Conservation (phyloP, 2,113 vertebrate species). For the Toxotes jaculatrix region DNA sequence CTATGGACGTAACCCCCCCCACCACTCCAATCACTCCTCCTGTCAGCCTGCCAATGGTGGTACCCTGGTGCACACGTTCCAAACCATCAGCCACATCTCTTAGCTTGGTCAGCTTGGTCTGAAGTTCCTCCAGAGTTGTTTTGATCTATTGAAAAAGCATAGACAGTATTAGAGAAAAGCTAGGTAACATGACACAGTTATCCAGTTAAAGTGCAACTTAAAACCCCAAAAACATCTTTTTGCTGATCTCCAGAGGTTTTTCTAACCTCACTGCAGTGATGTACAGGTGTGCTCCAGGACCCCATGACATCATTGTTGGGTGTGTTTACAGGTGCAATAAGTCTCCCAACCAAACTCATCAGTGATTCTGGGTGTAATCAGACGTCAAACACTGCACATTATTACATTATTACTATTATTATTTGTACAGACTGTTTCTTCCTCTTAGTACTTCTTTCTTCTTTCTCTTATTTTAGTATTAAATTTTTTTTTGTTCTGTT, state of each 20-base stretch:
- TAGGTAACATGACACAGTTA: neutral
- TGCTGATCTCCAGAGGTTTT: neutral
- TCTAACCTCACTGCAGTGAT: neutral
- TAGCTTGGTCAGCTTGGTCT: neutral
- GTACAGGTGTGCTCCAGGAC: neutral
- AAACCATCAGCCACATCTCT: conserved; percentile 10
- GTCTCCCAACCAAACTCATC: neutral
- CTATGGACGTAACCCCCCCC: conserved; percentile 37
- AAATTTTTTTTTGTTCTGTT: no score
- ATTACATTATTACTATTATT: no score
- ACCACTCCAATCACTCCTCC: conserved; percentile 40
- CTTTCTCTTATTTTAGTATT: no score
- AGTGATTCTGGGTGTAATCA: neutral
- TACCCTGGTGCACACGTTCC: neutral
- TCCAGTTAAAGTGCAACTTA: neutral
- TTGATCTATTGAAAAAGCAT: neutral
- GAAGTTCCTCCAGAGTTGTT: neutral
- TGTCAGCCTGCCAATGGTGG: conserved; percentile 29
- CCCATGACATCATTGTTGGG: neutral
- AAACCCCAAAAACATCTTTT: no score
- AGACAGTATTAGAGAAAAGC: no score
- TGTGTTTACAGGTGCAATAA: neutral
- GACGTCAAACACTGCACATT: neutral
- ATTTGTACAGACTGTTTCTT: no score
- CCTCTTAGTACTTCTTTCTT: no score